Conservation (phyloP, 2,113 vertebrate species). For the Carlito syrichta region DNA sequence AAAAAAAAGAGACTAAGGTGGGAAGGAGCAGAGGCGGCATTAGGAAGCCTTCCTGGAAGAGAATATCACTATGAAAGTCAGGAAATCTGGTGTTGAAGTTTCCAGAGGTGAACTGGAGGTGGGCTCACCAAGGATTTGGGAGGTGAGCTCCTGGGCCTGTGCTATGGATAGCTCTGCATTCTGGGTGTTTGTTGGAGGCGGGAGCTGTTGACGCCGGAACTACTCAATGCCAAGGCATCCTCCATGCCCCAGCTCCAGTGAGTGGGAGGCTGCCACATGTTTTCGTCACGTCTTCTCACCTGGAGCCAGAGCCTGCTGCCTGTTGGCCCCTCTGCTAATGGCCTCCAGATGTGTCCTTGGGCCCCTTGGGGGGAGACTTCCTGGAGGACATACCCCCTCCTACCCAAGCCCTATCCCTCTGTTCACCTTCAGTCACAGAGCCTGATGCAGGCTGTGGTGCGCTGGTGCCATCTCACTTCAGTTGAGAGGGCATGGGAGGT, state of each 20-base stretch:
- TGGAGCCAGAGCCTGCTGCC: slow-evolving; percentile 47
- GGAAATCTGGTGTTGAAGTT: background rate
- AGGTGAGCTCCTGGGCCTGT: background rate
- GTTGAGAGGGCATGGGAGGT: background rate
- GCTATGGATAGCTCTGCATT: background rate
- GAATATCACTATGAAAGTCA: background rate
- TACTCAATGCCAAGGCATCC: slow-evolving; percentile 48
- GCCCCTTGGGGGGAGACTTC: background rate
- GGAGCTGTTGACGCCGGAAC: background rate
- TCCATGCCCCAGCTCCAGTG: background rate
- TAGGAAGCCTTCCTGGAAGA: background rate
- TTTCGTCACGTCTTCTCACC: slow-evolving; percentile 57
- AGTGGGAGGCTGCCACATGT: slow-evolving; percentile 58
- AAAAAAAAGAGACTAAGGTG: background rate
- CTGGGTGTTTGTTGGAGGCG: background rate
- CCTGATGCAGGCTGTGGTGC: background rate
- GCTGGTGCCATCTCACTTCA: background rate
- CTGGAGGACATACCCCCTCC: slow-evolving; percentile 32
- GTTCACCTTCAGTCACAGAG: slow-evolving; percentile 53
- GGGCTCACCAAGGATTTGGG: background rate
- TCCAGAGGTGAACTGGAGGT: background rate
- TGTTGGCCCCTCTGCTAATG: slow-evolving; percentile 56
- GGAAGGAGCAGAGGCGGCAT: background rate
- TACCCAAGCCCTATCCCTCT: background rate
- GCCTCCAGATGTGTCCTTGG: slow-evolving; percentile 69